Evolutionary conservation across 2,797 vertebrate species (phyloP), one percentile per base, ranked within the genome.

Genomic region (Coilia nasus): DNA sequence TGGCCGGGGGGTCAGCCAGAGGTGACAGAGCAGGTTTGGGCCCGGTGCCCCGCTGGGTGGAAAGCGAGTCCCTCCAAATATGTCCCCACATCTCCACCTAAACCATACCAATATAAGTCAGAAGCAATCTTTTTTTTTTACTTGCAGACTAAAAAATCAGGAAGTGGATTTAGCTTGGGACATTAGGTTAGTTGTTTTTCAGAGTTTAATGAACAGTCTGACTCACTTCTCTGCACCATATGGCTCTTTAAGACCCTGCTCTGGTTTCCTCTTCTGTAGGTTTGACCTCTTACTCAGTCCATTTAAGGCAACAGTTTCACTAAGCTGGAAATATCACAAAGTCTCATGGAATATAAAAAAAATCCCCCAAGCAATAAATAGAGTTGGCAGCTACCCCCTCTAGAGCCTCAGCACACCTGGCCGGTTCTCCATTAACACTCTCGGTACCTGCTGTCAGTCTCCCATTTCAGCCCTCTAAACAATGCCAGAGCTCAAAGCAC

Each of bases 1-100:
- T 87, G 12, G 88, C 89, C 1, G 94, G 93, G 7, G 95, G 91
- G n/a, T 95, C 95, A 46, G 94, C 89, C 90, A 96, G 91, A 59
- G 84, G n/a, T 57, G 82, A 54, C 7, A 19, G 47, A 4, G 82
- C 75, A 59, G 81, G 57, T 41, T 87, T 86, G 15, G 86, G 67
- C 1, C 71, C 54, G 31, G 50, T 78, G 41, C 87, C 82, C 81
- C 41, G 84, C 83, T 80, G 60, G 47, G 83, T 80, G 12, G 71
- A 47, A 6, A 83, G 85, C 62, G 89, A 64, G 6, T 94, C 93
- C 80, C 25, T 88, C 85, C 92, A 93, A 81, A 96, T 91, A 17
- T 93, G 91, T 87, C 89, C 83, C 86, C 95, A 89, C 83, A 90
- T 87, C 82, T 89, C 82, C 83, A 95, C 90, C 96, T 96, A 82